Evolutionary conservation across 2,797 vertebrate species (phyloP).

Genomic region (Halcyon badia): DNA sequence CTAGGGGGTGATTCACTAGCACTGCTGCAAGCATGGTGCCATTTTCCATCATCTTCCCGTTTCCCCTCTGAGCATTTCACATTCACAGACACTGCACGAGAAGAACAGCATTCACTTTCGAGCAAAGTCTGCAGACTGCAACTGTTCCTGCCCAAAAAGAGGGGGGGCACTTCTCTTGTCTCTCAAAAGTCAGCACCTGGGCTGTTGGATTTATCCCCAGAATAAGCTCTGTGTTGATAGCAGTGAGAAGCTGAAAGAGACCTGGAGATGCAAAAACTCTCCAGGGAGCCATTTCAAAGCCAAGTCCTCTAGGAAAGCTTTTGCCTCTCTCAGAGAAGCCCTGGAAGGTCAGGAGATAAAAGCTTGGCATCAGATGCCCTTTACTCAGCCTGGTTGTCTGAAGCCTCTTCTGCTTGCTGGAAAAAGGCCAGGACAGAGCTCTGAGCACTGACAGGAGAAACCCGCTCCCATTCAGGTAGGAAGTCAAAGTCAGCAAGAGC

Average conservation of each 20-base stretch:
- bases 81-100: neutral
- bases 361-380: neutral
- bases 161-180: neutral
- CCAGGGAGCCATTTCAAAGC: neutral
- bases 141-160: neutral
- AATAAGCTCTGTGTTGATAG: neutral
- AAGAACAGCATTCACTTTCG: neutral
- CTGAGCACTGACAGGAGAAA: neutral
- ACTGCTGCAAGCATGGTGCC: neutral
- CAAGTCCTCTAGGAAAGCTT: slow-evolving; percentile 2
- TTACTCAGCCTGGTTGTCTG: neutral
- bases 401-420: neutral
- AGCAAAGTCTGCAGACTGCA: neutral
- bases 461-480: neutral
- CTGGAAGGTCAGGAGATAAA: neutral
- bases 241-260: neutral
- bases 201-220: neutral
- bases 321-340: neutral
- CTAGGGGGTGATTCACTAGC: neutral
- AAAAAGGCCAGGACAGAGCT: neutral
- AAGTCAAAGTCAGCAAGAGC: neutral
- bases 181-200: neutral
- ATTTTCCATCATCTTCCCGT: neutral
- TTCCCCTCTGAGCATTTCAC: rapidly evolving
- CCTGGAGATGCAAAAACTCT: neutral